Base-by-base conservation (phyloP, 2,113 vertebrate genomes). In the Aplodontia rufa region DNA sequence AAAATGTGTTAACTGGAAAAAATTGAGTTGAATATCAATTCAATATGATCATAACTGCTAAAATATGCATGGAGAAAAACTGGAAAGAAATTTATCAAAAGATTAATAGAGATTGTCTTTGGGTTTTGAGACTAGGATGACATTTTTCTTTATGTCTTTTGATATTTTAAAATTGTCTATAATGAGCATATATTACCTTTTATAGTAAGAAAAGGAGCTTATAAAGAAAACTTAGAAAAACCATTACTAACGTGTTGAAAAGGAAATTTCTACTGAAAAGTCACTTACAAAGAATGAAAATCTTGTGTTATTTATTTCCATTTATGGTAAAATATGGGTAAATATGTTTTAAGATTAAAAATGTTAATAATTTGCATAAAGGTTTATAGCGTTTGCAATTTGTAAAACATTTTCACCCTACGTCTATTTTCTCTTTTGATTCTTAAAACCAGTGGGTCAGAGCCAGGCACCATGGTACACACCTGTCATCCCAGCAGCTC, bases 1-100 rank as follows among this genome's bases (percentile, higher is more conserved):
- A 71, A 97, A 93, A 89, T 37, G 83, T 66, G 45, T 69, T 91
- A 87, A 96, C 35, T 80, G 55, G 66, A 87, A 92, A 93, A 91
- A 91, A 47, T 45, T 30, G 20, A 90, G 78, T 45, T 92, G 28
- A 87, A 83, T 92, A 55, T 88, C 19, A 62, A 79, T 45, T 94
- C 45, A 69, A 35, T 83, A 87, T 89, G 47, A 96, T 81, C 28
- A 72, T 90, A 92, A 85, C 30, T 79, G 12, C 68, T 87, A 82
- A 96, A 94, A 88, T 87, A 64, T 22, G 2, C 64, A 74, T 37
- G 7, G 49, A 62, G 12, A 81, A 90, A 92, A 87, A 55, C 37
- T 76, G 11, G 40, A 88, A 95, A 40, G 47, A 66, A 94, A 78
- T 85, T 88, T 58, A 88, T 87, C n/a, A 90, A 90, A 94, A 96